Evolutionary conservation across 2,797 vertebrate species (phyloP), one percentile per base, ranked within the genome.

Genomic region (Xiphorhynchus erythropygius): DNA sequence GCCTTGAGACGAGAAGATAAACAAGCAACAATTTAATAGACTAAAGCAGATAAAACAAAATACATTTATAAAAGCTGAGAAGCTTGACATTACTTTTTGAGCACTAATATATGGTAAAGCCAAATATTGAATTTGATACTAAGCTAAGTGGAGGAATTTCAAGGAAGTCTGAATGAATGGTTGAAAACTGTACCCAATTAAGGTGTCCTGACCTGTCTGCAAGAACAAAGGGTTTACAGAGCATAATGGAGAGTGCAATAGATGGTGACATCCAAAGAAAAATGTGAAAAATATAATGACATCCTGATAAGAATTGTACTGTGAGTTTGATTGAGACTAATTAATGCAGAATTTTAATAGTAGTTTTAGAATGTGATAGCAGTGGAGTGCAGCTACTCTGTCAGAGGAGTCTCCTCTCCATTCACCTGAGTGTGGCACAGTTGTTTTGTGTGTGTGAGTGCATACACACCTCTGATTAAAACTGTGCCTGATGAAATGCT

Each of bases 111-210:
- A 74, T 76, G 30, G 17, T 41, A 52, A 93, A 74, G 11, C 35
- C 32, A 60, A 22, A 74, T 33, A 44, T 14, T 13, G 49, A 83
- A 70, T 83, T 74, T 77, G 41, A 41, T 63, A 57, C 27, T 30
- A 39, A 89, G 19, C 2, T 47, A 75, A 84, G 46, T 41, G 16
- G 46, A 82, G 83, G 19, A 7, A 53, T 62, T 69, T 91, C 35
- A 82, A 76, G 42, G 44, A 90, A 69, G 12, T 49, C 53, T 50
- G 41, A 91, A 73, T 21, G 37, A 84, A 57, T 69, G 16, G 22
- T 55, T 90, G 50, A 94, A 89, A 95, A 75, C 5, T 18, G 12
- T 44, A 74, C 55, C 33, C 39, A 87, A 10, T 95, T 78, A 94
- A 71, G 24, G 47, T 37, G 70, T 65, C 30, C 41, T 68, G n/a